These are phyloP conservation scores for Oncorhynchus nerka DNA, from an alignment of 2,113 vertebrate genomes.

Conservation along the genomic window DNA sequence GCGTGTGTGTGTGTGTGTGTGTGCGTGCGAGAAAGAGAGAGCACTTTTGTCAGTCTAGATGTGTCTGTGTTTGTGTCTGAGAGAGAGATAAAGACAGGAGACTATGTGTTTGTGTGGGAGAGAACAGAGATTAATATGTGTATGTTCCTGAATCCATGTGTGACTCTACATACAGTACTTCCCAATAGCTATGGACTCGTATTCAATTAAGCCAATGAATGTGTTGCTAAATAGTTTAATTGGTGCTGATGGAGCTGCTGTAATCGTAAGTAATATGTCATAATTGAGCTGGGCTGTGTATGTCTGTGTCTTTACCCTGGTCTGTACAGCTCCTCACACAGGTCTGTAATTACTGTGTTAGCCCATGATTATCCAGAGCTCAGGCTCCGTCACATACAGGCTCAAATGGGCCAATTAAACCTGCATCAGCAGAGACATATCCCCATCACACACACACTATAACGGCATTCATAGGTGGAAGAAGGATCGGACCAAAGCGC, in stretches of 20 bases:
- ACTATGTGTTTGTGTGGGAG: not conserved
- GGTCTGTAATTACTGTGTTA: slow-evolving; percentile 41
- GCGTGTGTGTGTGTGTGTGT: no score
- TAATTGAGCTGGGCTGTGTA: not conserved
- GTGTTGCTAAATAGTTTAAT: slow-evolving; percentile 21
- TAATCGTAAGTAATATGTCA: slow-evolving; percentile 17
- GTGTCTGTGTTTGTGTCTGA: not conserved
- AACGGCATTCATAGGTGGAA: no score
- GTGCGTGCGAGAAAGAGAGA: no score
- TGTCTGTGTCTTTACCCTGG: slow-evolving; percentile 44
- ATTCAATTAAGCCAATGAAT: not conserved
- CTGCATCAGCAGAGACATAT: not conserved
- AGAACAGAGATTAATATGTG: no score
- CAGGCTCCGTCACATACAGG: not conserved
- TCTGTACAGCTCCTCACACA: slow-evolving; percentile 34
- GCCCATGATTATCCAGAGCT: not conserved
- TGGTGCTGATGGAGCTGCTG: slow-evolving; percentile 11
- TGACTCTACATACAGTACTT: not conserved
- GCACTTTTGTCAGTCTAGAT: not conserved
- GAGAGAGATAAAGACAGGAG: not conserved
- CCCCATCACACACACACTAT: not conserved
- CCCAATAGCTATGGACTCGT: not conserved
- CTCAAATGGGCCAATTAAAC: not conserved
- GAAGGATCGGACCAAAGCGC: no score
- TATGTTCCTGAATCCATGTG: not conserved